These are phyloP conservation scores for Ligdia adustata DNA, from an alignment of 2,888 invertebrate species.

Conservation along the genomic window DNA sequence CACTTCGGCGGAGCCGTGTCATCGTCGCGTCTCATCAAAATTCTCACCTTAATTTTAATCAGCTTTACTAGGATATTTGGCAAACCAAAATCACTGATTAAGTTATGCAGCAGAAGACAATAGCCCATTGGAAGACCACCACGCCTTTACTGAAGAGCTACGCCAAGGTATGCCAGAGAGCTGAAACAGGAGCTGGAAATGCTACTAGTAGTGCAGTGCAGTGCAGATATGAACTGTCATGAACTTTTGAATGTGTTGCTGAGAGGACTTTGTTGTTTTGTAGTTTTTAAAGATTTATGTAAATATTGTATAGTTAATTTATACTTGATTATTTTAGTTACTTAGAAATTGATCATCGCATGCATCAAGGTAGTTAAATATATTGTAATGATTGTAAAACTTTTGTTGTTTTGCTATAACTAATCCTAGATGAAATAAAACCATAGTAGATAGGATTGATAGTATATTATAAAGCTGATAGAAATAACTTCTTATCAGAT, in stretches of 20 bases:
- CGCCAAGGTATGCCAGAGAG: conserved; percentile 27
- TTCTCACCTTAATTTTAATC: conserved; percentile 68
- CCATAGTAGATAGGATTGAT: too few species aligned
- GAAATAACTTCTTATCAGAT: too few species aligned
- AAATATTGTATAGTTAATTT: conserved; percentile 37
- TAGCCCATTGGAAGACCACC: conserved; percentile 29
- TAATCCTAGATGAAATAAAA: too few species aligned
- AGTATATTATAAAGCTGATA: too few species aligned
- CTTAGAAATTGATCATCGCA: conserved; percentile 23
- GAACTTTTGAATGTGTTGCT: conserved; percentile 33
- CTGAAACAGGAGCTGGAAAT: conserved; percentile 33
- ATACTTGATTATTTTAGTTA: conserved; percentile 27
- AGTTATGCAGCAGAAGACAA: conserved; percentile 53
- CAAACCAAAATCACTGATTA: conserved; percentile 50
- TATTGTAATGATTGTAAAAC: conserved; percentile 13
- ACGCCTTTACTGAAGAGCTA: conserved; percentile 37
- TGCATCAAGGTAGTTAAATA: conserved; percentile 17
- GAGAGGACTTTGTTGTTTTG: conserved; percentile 31
- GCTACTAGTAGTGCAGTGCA: conserved; percentile 30
- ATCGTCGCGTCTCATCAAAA: conserved; percentile 53
- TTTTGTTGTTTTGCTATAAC: too few species aligned
- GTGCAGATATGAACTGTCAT: conserved; percentile 37
- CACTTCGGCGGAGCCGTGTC: conserved; percentile 48
- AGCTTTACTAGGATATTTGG: conserved; percentile 67
- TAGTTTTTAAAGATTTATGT: conserved; percentile 29